Evolutionary conservation across 2,888 invertebrate genomes (phyloP).

Genomic region (Leucoma salicis): DNA sequence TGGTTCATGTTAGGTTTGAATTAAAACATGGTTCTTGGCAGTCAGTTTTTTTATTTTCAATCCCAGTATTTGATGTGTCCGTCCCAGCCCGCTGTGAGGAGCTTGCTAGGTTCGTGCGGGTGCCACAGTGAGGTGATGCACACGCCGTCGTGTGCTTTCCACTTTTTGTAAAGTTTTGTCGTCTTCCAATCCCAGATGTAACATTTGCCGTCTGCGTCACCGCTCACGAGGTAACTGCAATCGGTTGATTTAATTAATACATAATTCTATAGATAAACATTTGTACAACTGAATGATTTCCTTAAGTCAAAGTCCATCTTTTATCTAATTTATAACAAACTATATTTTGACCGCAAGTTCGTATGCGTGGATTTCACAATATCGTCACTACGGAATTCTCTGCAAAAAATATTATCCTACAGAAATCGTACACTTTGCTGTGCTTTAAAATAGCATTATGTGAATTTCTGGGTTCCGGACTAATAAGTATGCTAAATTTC

Average conservation of each 20-base stretch:
- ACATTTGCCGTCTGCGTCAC: slow-evolving; percentile 99
- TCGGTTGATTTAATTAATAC: slow-evolving; percentile 41
- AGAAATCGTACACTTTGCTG: no score
- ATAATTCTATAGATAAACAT: background rate
- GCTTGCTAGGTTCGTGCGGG: slow-evolving; percentile 98
- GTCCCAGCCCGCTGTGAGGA: slow-evolving; percentile 99
- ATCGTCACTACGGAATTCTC: no score
- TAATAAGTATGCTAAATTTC: no score
- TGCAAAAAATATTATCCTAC: no score
- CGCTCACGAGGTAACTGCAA: slow-evolving; percentile 96
- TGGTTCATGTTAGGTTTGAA: slow-evolving; percentile 54
- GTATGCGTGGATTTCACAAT: no score
- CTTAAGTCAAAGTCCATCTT: background rate
- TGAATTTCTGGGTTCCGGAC: no score
- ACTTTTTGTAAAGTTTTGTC: slow-evolving; percentile 98
- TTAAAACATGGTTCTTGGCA: slow-evolving; percentile 50
- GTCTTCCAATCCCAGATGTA: slow-evolving; percentile 99
- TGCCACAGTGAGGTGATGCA: slow-evolving; percentile 98
- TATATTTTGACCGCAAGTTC: no score
- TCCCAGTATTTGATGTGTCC: slow-evolving; percentile 99
- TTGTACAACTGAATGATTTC: background rate
- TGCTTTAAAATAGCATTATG: no score
- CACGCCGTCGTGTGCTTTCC: slow-evolving; percentile 99
- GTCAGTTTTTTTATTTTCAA: slow-evolving; percentile 74
- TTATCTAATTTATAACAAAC: background rate